Evolutionary conservation across 2,797 vertebrate genomes (phyloP).

Genomic region (Sandelia bainsii): DNA sequence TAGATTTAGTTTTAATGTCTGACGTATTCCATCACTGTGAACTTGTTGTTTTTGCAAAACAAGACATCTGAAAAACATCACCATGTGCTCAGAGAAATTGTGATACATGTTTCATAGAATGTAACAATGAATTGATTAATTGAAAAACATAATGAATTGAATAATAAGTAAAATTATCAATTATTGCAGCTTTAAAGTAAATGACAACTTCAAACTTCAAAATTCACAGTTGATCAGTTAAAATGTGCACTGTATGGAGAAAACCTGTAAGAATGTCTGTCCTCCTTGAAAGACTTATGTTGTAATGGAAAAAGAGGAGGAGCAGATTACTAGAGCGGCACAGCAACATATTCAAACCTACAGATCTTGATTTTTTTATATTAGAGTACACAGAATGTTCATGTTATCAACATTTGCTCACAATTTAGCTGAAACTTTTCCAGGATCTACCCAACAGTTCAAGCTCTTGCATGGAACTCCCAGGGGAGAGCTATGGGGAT

Average conservation of each 20-base stretch:
- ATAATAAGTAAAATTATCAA: no score
- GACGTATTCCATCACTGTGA: no score
- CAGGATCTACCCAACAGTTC: slow-evolving; percentile 54
- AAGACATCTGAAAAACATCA: not conserved
- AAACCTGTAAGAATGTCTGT: slow-evolving; percentile 4
- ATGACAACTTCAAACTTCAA: slow-evolving; percentile 11
- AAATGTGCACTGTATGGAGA: not conserved
- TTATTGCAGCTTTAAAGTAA: not conserved
- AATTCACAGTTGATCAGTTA: slow-evolving; percentile 15
- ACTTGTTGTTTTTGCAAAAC: no score
- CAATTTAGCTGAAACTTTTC: slow-evolving; percentile 46
- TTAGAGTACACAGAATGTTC: slow-evolving; percentile 11
- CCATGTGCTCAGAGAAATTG: not conserved
- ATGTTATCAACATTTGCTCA: slow-evolving; percentile 62
- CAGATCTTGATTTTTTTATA: slow-evolving; percentile 12
- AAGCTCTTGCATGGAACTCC: slow-evolving; percentile 61
- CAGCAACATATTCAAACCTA: slow-evolving; percentile 22
- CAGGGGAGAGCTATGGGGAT: slow-evolving; percentile 70
- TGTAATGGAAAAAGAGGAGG: not conserved
- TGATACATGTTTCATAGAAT: not conserved
- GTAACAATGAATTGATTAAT: not conserved
- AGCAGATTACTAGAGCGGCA: slow-evolving; percentile 1
- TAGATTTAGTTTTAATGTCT: no score
- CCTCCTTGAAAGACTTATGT: slow-evolving; percentile 5
- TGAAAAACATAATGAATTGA: not conserved